phyloP scores from a whole-genome alignment of 30 jellyfish, hydroid and myxozoan species.

The Phacellophora camtschatica region DNA sequence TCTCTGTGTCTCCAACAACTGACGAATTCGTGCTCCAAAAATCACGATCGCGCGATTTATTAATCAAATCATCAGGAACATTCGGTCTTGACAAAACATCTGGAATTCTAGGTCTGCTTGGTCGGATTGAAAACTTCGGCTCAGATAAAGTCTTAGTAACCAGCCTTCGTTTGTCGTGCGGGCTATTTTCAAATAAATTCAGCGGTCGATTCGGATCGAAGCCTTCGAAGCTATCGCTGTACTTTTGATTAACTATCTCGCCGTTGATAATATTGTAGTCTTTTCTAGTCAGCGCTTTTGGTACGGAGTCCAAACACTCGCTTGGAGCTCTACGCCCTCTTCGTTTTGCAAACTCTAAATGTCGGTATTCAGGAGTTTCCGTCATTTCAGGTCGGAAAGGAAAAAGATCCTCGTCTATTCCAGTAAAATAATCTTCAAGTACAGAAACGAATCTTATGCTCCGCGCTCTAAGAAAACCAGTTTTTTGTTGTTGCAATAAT shows the following conservation, averaged over 20 bases:
- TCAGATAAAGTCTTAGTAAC: conserved; percentile 42
- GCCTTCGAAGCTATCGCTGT: conserved; percentile 6
- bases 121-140: conserved; percentile 4
- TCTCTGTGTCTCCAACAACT: conserved; percentile 37
- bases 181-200: conserved; percentile 24
- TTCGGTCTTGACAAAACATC: conserved; percentile 46
- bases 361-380: conserved; percentile 34
- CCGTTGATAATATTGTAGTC: conserved; percentile 49
- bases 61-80: conserved; percentile 24
- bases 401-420: too few species aligned
- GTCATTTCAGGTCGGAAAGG: conserved; percentile 1
- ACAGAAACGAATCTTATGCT: too few species aligned
- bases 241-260: conserved; percentile 6
- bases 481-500: too few species aligned
- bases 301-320: conserved; percentile 21
- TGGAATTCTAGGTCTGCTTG: conserved; percentile 60
- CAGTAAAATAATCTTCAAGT: too few species aligned
- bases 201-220: conserved; percentile 46
- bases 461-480: too few species aligned
- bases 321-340: conserved; percentile 64
- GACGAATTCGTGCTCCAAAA: conserved; percentile 54
- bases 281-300: conserved; percentile 24
- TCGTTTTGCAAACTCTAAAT: conserved; percentile 46
- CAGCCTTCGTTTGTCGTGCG: conserved; percentile 9
- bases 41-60: conserved; percentile 25